Conservation (phyloP, 2,888 invertebrate species). For the Myathropa florea region DNA sequence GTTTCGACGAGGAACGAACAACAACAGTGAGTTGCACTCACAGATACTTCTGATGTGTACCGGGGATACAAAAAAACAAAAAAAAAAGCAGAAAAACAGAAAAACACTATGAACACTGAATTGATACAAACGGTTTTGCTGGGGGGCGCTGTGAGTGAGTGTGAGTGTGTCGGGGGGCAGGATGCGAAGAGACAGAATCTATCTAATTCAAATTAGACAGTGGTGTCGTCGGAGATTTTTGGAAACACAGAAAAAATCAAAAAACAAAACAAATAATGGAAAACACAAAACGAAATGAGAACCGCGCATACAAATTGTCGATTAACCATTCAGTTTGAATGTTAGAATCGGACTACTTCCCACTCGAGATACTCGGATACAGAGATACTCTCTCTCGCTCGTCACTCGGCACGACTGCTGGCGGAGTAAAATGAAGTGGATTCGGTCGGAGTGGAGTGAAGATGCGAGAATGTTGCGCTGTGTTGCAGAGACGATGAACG, state of each 20-base stretch:
- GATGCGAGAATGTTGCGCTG: not conserved
- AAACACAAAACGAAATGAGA: constrained; percentile 70
- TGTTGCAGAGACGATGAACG: not conserved
- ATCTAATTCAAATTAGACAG: constrained; percentile 34
- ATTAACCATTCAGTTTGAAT: constrained; percentile 80
- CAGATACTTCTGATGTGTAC: constrained; percentile 23
- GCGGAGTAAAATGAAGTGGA: not conserved
- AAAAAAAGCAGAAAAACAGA: too few species aligned
- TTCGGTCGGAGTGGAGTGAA: not conserved
- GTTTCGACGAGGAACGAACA: constrained; percentile 45
- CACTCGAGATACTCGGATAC: constrained; percentile 62
- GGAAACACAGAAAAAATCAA: constrained; percentile 61
- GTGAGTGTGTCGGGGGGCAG: not conserved
- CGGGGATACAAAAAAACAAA: too few species aligned
- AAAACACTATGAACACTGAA: not conserved
- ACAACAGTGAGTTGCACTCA: constrained; percentile 48
- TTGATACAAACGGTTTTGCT: not conserved
- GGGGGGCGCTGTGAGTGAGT: not conserved
- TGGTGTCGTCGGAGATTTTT: not conserved
- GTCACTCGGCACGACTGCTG: constrained; percentile 4
- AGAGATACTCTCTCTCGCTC: constrained; percentile 55
- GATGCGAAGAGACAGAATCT: constrained; percentile 42
- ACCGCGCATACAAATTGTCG: constrained; percentile 68
- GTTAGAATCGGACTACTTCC: constrained; percentile 79
- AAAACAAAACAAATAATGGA: constrained; percentile 68